phyloP scores from a whole-genome alignment of 2,113 vertebrate genomes.

The Onychostoma macrolepis region DNA sequence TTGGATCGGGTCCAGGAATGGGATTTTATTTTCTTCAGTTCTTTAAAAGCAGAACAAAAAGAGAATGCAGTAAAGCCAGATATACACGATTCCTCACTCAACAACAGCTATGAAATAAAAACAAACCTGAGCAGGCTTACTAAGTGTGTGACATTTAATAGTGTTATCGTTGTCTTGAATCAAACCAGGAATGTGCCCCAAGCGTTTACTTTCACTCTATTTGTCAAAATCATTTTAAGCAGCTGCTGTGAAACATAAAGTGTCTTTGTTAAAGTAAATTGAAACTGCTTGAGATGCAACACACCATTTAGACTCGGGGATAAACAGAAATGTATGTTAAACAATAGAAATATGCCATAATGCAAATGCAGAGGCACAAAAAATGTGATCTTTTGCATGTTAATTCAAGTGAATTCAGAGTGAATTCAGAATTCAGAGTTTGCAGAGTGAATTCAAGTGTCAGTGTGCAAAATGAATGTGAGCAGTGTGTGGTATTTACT shows the following conservation, averaged over 20 bases:
- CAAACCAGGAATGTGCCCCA: neutral
- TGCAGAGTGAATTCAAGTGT: too few relatives aligned
- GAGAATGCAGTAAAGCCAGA: neutral
- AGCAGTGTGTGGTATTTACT: too few relatives aligned
- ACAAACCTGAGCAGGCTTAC: neutral
- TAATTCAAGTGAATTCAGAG: too few relatives aligned
- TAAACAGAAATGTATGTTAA: neutral
- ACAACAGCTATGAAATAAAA: neutral
- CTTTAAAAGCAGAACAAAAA: neutral
- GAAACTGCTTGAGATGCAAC: neutral
- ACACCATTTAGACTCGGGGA: neutral
- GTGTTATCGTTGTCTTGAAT: neutral
- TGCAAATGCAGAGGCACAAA: too few relatives aligned
- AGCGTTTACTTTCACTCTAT: neutral
- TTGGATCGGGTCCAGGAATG: neutral
- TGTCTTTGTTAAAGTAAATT: neutral
- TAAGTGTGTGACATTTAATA: neutral
- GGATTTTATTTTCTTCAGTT: neutral
- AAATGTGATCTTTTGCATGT: too few relatives aligned
- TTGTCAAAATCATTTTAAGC: neutral
- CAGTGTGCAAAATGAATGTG: too few relatives aligned
- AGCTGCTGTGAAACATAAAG: neutral
- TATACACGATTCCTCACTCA: neutral
- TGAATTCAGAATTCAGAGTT: too few relatives aligned
- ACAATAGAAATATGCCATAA: neutral